A percentile compares a stretch with the other conserved stretches of the same genome.
Evolutionary conservation across 2,113 vertebrate genomes (phyloP).

Genomic region (Apodemus speciosus): DNA sequence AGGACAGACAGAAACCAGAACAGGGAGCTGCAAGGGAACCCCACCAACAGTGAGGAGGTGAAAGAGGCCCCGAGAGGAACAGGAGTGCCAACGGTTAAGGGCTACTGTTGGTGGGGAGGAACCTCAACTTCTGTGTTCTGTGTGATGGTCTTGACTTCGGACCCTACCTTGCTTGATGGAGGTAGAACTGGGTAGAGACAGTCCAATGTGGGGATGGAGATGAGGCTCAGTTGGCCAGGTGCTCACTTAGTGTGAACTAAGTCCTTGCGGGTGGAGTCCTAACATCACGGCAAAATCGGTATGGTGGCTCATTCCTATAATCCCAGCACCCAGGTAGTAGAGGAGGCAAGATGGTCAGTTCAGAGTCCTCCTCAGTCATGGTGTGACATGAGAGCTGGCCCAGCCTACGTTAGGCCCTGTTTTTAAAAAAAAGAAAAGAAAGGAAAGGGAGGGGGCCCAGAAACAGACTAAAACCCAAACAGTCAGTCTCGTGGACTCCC

Average conservation of each 20-base stretch:
- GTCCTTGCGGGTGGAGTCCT: background rate
- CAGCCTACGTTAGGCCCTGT: background rate
- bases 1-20: background rate
- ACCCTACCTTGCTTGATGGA: too few species aligned
- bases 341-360: too few species aligned
- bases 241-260: too few species aligned
- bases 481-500: rapidly evolving
- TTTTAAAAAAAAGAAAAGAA: background rate
- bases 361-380: background rate
- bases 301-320: background rate
- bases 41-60: background rate
- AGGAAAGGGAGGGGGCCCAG: background rate
- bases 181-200: background rate
- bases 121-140: background rate
- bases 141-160: background rate
- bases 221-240: too few species aligned
- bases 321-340: too few species aligned
- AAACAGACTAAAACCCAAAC: background rate
- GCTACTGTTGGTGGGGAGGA: background rate
- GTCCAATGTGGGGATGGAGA: background rate
- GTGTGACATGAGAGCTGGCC: background rate
- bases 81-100: background rate
- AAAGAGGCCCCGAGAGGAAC: background rate
- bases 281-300: background rate
- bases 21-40: background rate